These are phyloP conservation scores for Gadus macrocephalus DNA, from an alignment of 2,113 vertebrate species.

Conservation along the genomic window DNA sequence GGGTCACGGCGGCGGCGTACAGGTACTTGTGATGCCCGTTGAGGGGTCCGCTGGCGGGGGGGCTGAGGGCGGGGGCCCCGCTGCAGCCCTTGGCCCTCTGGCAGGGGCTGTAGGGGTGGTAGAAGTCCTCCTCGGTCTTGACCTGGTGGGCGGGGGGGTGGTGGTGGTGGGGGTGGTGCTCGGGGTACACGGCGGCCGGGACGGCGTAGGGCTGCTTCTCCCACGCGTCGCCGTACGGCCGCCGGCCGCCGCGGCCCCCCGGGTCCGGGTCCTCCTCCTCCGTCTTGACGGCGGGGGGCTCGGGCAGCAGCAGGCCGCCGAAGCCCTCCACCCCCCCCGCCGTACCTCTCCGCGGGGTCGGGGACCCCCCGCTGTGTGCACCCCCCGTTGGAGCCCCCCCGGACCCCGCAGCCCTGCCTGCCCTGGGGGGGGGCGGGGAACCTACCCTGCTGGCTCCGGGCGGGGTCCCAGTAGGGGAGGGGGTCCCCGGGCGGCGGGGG, in stretches of 20 bases:
- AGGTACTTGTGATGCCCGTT: constrained; percentile 68
- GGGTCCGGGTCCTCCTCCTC: constrained; percentile 87
- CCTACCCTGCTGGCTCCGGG: constrained; percentile 32
- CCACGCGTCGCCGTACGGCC: constrained; percentile 73
- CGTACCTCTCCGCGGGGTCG: constrained; percentile 64
- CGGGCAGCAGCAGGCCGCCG: constrained; percentile 64
- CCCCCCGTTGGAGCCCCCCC: constrained; percentile 70
- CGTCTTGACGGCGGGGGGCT: constrained; percentile 81
- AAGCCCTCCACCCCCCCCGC: constrained; percentile 67
- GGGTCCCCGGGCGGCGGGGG: background rate
- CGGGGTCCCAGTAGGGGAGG: constrained; percentile 10
- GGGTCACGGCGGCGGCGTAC: constrained; percentile 51
- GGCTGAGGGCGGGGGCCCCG: constrained; percentile 54
- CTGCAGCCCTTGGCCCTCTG: constrained; percentile 70
- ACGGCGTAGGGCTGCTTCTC: constrained; percentile 50
- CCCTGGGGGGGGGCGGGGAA: too few relatives aligned
- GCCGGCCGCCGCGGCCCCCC: constrained; percentile 64
- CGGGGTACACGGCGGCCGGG: constrained; percentile 29
- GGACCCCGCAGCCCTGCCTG: constrained; percentile 41
- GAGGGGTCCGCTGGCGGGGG: constrained; percentile 68
- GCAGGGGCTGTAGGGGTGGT: constrained; percentile 69
- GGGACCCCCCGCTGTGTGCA: constrained; percentile 64
- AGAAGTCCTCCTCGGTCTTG: constrained; percentile 79
- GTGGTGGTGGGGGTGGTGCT: constrained; percentile 68
- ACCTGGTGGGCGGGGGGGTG: constrained; percentile 63